Base-by-base conservation (phyloP, 2,888 invertebrate genomes). In the Acanthosepion pharaonis region DNA sequence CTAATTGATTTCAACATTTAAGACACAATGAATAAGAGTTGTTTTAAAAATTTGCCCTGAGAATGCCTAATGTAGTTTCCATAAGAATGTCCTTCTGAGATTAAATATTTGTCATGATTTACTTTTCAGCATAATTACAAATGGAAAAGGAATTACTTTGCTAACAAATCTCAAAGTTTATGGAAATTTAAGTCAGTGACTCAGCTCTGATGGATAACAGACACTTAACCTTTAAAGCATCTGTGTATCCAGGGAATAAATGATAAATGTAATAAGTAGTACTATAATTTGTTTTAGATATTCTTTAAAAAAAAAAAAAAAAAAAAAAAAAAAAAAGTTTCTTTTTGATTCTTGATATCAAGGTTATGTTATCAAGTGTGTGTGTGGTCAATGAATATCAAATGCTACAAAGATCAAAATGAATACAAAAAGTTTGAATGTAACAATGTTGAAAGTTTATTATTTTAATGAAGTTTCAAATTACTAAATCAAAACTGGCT, bases 31-130 rank as follows among this genome's bases (percentile, higher is more conserved):
- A n/a, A 78, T 78, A 33, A 78, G 11, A n/a, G 33, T n/a, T 15
- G 5, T 78, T 78, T 78, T n/a, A n/a, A n/a, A 78, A 78, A 78
- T n/a, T 59, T 78, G 78, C n/a, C 78, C n/a, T 78, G 33, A 78
- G n/a, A n/a, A 78, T n/a, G n/a, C n/a, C n/a, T 78, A 78, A 78
- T 78, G 78, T 78, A n/a, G 78, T 78, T 15, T n/a, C 78, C 78
- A 78, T 33, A 11, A 28, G 9, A 78, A 78, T 23, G 11, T n/a
- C n/a, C n/a, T 15, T 78, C n/a, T 25, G 78, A 78, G n/a, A 33
- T n/a, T 11, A 33, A 78, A 78, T 78, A 11, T n/a, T 78, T 15
- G 78, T 78, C 78, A 78, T 78, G 78, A 33, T 4, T n/a, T 78
- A 78, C 78, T 28, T 78, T 5, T 33, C n/a, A 33, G n/a, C 78